Percentiles rank a stretch among this genome's conserved stretches.
These are phyloP conservation scores for Pollenia angustigena DNA, from an alignment of 2,888 invertebrate genomes.

Conservation along the genomic window DNA sequence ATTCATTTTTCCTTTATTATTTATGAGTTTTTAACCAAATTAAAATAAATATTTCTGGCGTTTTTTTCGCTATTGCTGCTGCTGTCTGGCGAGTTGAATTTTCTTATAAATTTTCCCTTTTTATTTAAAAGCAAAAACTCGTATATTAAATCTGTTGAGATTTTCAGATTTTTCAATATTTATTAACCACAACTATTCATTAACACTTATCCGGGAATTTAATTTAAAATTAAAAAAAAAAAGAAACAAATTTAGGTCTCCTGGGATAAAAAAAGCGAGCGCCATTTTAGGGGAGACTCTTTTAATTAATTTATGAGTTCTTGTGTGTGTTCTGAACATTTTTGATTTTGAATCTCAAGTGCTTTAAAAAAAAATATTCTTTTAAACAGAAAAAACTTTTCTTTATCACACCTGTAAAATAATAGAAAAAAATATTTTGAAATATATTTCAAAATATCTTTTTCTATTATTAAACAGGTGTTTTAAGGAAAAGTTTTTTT, in stretches of 20 bases:
- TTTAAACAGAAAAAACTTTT: not conserved
- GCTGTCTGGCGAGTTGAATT: conserved; percentile 56
- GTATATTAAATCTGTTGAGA: conserved; percentile 28
- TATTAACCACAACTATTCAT: conserved; percentile 68
- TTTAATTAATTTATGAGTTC: conserved; percentile 77
- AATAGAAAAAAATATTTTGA: too few species aligned
- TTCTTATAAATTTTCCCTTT: conserved; percentile 66
- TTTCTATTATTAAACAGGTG: too few species aligned
- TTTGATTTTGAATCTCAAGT: conserved; percentile 79
- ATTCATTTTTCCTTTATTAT: conserved; percentile 52
- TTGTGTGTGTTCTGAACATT: conserved; percentile 43
- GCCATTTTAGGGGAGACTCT: not conserved
- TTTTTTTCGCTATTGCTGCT: not conserved
- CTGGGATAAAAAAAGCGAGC: conserved; percentile 17
- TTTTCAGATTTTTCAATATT: conserved; percentile 41
- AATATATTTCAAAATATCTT: too few species aligned
- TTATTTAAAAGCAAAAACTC: conserved; percentile 47
- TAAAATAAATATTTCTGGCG: conserved; percentile 23
- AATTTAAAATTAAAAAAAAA: conserved; percentile 24
- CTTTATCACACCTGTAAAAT: too few species aligned
- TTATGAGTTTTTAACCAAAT: conserved; percentile 64
- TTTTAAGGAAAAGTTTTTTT: too few species aligned
- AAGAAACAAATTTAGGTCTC: conserved; percentile 40
- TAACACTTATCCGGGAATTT: conserved; percentile 53
- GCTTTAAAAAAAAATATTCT: conserved; percentile 50